These are phyloP conservation scores for Diplazon laetatorius DNA, from an alignment of 2,888 invertebrate genomes.

Conservation along the genomic window DNA sequence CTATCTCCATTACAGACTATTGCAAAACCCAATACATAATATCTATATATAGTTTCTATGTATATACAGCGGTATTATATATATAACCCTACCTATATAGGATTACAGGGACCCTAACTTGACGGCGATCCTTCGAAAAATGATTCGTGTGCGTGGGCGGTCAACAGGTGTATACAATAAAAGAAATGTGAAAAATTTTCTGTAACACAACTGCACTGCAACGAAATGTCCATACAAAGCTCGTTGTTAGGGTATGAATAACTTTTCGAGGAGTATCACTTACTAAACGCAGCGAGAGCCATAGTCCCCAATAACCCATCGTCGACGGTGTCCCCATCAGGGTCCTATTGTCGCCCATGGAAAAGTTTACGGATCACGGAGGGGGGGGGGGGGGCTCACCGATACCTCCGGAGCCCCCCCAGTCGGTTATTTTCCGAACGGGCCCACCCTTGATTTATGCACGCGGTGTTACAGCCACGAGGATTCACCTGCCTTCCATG, in stretches of 20 bases:
- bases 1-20: too few relatives aligned
- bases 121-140: not conserved
- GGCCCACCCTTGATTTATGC: conserved; percentile 72
- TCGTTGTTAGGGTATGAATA: conserved; percentile 21
- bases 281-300: conserved; percentile 54
- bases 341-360: conserved; percentile 67
- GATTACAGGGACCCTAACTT: too few relatives aligned
- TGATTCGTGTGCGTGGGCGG: conserved; percentile 49
- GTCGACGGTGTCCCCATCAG: conserved; percentile 57
- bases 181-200: not conserved
- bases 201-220: conserved; percentile 12
- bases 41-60: too few relatives aligned
- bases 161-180: conserved; percentile 54
- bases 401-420: conserved; percentile 14
- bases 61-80: too few relatives aligned
- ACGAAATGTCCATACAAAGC: conserved; percentile 25
- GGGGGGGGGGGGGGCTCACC: conserved; percentile 17
- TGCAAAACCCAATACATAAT: not conserved
- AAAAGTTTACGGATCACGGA: conserved; percentile 71
- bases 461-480: conserved; percentile 45
- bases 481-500: conserved; percentile 26
- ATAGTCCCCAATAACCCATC: not conserved
- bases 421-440: conserved; percentile 58
- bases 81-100: too few relatives aligned
- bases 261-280: conserved; percentile 53